Base-by-base conservation (phyloP, 1,140 invertebrate species). In the Drosophila aff. region DNA sequence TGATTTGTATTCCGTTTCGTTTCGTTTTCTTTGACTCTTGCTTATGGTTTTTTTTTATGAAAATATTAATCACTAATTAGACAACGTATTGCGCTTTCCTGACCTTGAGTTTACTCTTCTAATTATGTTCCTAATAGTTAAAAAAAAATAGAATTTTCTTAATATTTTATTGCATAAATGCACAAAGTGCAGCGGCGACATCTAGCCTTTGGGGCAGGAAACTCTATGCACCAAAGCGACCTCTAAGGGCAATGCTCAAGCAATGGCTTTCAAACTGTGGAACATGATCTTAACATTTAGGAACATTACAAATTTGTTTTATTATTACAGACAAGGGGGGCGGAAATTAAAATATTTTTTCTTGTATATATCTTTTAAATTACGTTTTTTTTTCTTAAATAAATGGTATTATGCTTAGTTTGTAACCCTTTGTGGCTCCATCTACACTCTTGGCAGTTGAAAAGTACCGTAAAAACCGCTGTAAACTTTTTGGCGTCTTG, bases 1-100 rank as follows among this genome's bases (percentile, higher is more conserved):
- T 69, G 47, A 86, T 74, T 69, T 73, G 61, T 68, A 50, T 40
- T 53, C 13, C 33, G 53, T 75, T 61, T 55, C 57, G 57, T 72
- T 81, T 80, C 53, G 23, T 26, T 58, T 38, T 58, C 16, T 13
- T 71, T 71, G 3, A 28, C 5, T n/a, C 5, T 18, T 52, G 28
- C 1, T 33, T 52, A 59, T 15, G 26, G 26, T 52, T 60, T 38
- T 38, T n/a, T 21, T 18, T 49, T 36, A 41, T 57, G 31, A 2
- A 47, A 57, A 40, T 47, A 10, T 18, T n/a, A 2, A 15, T 43
- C 8, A 21, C 13, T 41, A 47, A 41, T 16, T 26, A 23, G 4
- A 23, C 33, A 55, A 23, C 0, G 2, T 60, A 43, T 21, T 43
- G 15, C 10, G 46, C 31, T 43, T 60, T 33, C n/a, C 16, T 73